Evolutionary conservation across 2,113 vertebrate genomes (phyloP), one percentile per base, ranked within the genome.

Genomic region (Paradoxurus hermaphroditus): DNA sequence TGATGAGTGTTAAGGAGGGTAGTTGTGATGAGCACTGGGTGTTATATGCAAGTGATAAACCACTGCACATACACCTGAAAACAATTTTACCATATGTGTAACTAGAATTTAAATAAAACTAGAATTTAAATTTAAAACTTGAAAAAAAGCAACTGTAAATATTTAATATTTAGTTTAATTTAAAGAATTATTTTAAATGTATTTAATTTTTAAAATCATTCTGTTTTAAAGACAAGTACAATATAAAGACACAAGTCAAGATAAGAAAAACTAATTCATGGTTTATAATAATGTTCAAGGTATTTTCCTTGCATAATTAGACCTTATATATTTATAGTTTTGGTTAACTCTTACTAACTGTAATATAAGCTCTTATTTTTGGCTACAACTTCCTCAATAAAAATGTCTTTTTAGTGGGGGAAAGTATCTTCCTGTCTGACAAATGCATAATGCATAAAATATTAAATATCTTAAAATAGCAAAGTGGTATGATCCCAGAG

Each of bases 361-460:
- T 53, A 97, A 96, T 14, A 51, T 77, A 72, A 77, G 62, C 36
- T 87, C 78, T 94, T 96, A 96, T 83, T 97, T 95, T 90, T 94
- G 72, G 41, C 39, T 90, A 19, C 46, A 85, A 56, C 25, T 44
- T 94, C 41, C 53, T 93, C 59, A 70, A 34, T 68, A 87, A 93
- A 97, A 93, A 82, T 49, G 70, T 2, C 18, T 77, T 83, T 91
- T 90, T 25, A 56, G 29, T 59, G 56, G 49, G 62, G 13, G 51
- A 91, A 84, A 92, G 27, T 59, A 62, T 78, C 59, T 82, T 94
- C 90, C 77, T 78, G 15, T 67, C 70, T 84, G 25, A 97, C 44
- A 97, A 91, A 94, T 78, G 75, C n/a, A 87, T 31, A 88, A 41
- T 44, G 25, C 36, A 78, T 95, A 70, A 91, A 95, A 97, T 92